Base-by-base conservation (phyloP, 37 sponge, comb jelly and placozoan species). In the Spongia lamella region DNA sequence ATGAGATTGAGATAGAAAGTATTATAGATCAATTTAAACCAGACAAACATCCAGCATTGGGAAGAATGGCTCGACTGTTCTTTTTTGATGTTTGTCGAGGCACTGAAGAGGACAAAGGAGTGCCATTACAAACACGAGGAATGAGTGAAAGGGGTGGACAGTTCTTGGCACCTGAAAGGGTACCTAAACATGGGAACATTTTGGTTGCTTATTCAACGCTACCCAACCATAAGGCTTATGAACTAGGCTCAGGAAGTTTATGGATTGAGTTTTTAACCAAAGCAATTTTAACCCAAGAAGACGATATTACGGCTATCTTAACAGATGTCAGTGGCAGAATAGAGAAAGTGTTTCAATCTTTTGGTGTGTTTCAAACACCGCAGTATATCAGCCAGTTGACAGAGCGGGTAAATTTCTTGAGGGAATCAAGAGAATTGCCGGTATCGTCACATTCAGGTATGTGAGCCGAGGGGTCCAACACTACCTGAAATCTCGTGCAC, bases 41-140 rank as follows among this genome's bases (percentile, higher is more conserved):
- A 1, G 29, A 50, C 1, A 43, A 43, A 43, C 1, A 70, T 21
- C 62, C 63, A 33, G 24, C 31, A 26, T 37, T 81, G 20, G 60
- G 34, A 19, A 20, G 31, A 16, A 37, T 74, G 56, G 61, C 72
- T 38, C 60, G 63, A 53, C 38, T 82, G n/a, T 82, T 82, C 32
- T 82, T 82, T 43, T 37, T 82, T 33, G 83, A 82, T 56, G 75
- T 75, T 31, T 82, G 83, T 36, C 29, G 83, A 34, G 83, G 83
- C 2, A 13, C 16, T 29, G 3, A 62, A 2, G 61, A 66, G 34
- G 56, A 67, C 24, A 24, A 20, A 27, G 51, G 67, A 31, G 20
- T 55, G 31, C 11, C 38, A 7, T 3, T 50, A 38, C 38, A n/a
- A 59, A 1, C 79, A 20, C 79, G 79, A 53, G 79, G 79, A 21